Percentiles rank a stretch among this genome's conserved stretches.
Conservation (phyloP, 23 tunicate species). For the Trididemnum miniatum region DNA sequence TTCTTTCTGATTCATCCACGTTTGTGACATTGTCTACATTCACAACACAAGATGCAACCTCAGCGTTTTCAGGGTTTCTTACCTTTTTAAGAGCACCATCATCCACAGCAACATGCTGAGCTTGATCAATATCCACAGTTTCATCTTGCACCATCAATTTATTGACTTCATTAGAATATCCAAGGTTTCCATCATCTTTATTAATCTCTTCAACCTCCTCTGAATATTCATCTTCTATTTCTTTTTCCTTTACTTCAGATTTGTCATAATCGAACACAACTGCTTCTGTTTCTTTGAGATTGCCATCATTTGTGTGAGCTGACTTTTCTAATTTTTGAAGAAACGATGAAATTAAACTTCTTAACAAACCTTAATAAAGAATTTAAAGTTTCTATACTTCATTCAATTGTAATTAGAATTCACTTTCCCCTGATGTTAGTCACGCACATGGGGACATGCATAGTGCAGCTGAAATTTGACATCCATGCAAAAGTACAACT, state of each 20-base stretch:
- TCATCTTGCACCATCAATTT: neutral
- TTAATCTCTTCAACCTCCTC: neutral
- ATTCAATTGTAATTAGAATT: too few relatives aligned
- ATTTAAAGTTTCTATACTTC: too few relatives aligned
- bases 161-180: neutral
- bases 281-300: neutral
- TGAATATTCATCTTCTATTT: neutral
- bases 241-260: neutral
- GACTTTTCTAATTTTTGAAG: conserved; percentile 20
- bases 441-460: too few relatives aligned
- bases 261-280: too few relatives aligned
- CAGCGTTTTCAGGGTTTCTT: neutral
- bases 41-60: neutral
- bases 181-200: conserved; percentile 1
- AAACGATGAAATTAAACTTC: conserved; percentile 10
- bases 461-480: too few relatives aligned
- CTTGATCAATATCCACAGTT: neutral
- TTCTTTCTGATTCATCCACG: neutral
- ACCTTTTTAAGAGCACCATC: neutral
- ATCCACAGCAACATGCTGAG: neutral
- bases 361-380: neutral
- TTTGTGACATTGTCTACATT: neutral
- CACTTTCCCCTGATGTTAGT: too few relatives aligned
- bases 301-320: neutral
- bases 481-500: too few relatives aligned